These are phyloP conservation scores for Orientallactaga bullata DNA, from an alignment of 2,113 vertebrate genomes.

Conservation along the genomic window DNA sequence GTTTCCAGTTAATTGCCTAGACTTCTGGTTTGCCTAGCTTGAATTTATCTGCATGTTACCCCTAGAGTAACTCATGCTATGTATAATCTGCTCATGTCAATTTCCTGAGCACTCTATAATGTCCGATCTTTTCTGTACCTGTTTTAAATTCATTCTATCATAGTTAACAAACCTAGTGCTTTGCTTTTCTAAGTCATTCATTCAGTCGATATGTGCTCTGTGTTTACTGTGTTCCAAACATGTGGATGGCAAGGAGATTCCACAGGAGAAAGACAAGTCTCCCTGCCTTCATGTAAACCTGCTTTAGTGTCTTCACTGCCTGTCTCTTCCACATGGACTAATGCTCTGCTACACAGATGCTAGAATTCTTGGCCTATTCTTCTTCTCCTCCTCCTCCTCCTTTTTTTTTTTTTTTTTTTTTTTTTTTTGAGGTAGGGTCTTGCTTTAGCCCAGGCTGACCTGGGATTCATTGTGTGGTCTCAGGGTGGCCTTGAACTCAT, in stretches of 20 bases:
- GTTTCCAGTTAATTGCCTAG: background rate
- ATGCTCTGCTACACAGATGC: no score
- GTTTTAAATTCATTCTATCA: background rate
- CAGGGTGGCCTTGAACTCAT: no score
- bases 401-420: no score
- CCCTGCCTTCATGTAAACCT: background rate
- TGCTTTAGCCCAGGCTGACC: no score
- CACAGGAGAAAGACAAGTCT: background rate
- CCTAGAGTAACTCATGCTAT: background rate
- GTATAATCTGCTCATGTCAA: background rate
- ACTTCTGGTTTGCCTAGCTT: background rate
- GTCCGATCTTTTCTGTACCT: background rate
- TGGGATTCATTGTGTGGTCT: no score
- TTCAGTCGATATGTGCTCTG: background rate
- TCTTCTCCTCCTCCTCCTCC: no score
- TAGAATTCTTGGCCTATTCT: no score
- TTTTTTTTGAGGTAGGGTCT: no score
- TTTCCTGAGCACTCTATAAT: background rate
- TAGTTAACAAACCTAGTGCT: background rate
- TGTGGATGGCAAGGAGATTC: background rate
- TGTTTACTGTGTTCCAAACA: background rate
- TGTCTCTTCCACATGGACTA: background rate
- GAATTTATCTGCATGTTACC: background rate
- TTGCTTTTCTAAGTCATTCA: background rate
- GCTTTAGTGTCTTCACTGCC: background rate